These are phyloP conservation scores for Seriola aureovittata DNA, from an alignment of 2,113 vertebrate genomes.

Conservation along the genomic window DNA sequence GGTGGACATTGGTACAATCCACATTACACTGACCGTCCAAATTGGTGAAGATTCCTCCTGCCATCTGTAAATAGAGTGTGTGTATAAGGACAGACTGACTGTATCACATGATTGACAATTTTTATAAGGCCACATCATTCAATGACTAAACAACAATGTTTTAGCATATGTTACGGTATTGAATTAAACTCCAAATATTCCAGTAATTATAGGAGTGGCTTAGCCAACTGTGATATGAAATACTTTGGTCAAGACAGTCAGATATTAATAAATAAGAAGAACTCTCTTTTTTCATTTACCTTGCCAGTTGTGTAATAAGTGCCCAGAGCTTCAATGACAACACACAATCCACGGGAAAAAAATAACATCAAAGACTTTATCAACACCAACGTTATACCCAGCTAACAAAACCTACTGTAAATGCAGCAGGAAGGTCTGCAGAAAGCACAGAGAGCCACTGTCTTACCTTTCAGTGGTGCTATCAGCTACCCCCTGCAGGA, in stretches of 20 bases:
- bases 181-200: constrained; percentile 14
- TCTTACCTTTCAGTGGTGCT: constrained; percentile 70
- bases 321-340: constrained; percentile 22
- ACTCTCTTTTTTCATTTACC: constrained; percentile 60
- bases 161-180: not conserved
- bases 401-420: constrained; percentile 33
- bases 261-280: constrained; percentile 9
- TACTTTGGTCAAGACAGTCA: not conserved
- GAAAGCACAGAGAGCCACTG: constrained; percentile 65
- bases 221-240: not conserved
- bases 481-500: constrained; percentile 78
- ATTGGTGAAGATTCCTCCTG: constrained; percentile 87
- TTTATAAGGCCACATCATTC: constrained; percentile 1
- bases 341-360: constrained; percentile 26
- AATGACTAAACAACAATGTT: constrained; percentile 1
- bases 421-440: constrained; percentile 23
- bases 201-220: constrained; percentile 2
- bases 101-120: not conserved
- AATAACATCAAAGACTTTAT: constrained; percentile 4
- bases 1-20: constrained; percentile 88
- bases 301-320: constrained; percentile 34
- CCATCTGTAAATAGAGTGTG: constrained; percentile 84
- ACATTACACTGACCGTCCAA: constrained; percentile 83
- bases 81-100: not conserved
- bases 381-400: not conserved